phyloP scores from a whole-genome alignment of 1,140 invertebrate species.

The Mylabris phalerata region DNA sequence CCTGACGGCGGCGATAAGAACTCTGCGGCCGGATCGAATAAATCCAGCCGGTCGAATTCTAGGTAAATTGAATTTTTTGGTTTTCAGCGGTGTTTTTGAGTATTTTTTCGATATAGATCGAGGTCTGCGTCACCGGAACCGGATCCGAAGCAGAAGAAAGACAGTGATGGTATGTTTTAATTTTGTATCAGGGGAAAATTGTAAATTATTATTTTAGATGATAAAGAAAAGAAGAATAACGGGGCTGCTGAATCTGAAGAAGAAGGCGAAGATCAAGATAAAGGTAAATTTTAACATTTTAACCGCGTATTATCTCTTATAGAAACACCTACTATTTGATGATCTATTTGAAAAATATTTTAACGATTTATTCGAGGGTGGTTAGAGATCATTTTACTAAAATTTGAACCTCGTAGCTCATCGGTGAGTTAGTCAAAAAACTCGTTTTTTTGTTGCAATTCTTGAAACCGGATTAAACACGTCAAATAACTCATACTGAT shows the following conservation, averaged over 20 bases:
- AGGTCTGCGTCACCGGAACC: constrained; percentile 38
- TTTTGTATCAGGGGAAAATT: too few relatives aligned
- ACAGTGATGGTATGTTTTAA: too few relatives aligned
- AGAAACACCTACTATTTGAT: too few relatives aligned
- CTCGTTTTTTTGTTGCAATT: too few relatives aligned
- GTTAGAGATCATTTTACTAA: too few relatives aligned
- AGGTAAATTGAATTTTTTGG: constrained; percentile 4
- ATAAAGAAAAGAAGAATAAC: constrained; percentile 44
- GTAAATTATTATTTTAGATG: constrained; percentile 16
- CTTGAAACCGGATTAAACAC: neutral
- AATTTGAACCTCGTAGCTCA: too few relatives aligned
- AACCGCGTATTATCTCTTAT: too few relatives aligned
- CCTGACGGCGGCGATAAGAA: constrained; percentile 7
- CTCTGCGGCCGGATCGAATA: constrained; percentile 13
- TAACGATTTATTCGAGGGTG: too few relatives aligned
- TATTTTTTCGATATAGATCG: constrained; percentile 21
- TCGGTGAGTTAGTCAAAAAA: too few relatives aligned
- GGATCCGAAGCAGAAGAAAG: constrained; percentile 41
- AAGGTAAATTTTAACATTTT: neutral
- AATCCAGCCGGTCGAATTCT: constrained; percentile 29
- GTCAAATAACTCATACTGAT: neutral
- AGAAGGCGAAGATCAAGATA: constrained; percentile 15
- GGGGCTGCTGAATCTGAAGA: constrained; percentile 41
- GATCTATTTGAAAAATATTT: too few relatives aligned
- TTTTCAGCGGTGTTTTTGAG: too few relatives aligned